Evolutionary conservation across 2,888 invertebrate species (phyloP).

Genomic region (Spisula subtruncata): DNA sequence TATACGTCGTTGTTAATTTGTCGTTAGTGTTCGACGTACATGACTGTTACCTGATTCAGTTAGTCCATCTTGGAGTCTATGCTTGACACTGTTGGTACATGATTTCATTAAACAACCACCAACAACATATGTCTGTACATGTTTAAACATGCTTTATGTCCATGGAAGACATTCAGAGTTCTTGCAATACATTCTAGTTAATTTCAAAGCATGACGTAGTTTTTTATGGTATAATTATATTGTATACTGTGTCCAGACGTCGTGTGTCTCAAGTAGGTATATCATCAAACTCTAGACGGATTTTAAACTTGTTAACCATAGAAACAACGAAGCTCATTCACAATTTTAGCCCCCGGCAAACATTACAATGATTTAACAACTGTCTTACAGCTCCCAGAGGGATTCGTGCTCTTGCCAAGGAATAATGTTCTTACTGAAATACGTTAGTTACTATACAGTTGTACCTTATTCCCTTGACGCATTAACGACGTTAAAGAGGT

Average conservation of each 20-base stretch:
- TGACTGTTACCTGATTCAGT: too few relatives aligned
- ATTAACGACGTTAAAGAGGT: conserved; percentile 56
- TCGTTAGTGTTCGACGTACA: too few relatives aligned
- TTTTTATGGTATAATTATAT: neutral
- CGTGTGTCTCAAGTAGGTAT: neutral
- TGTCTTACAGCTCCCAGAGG: conserved; percentile 53
- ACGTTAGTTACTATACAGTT: conserved; percentile 46
- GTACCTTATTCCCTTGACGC: conserved; percentile 58
- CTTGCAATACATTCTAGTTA: neutral
- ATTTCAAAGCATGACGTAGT: neutral
- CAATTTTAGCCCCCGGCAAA: conserved; percentile 16
- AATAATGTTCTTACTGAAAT: conserved; percentile 66
- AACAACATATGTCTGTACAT: neutral
- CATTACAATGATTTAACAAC: conserved; percentile 30
- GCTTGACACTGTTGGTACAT: neutral
- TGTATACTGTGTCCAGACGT: conserved; percentile 2
- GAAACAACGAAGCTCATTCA: conserved; percentile 25
- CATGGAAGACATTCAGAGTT: neutral
- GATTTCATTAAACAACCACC: neutral
- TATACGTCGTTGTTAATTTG: too few relatives aligned
- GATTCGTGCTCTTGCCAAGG: conserved; percentile 54
- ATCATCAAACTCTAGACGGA: neutral
- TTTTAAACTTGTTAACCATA: conserved; percentile 21
- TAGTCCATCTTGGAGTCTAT: neutral
- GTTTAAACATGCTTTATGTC: neutral